Evolutionary conservation across 2,113 vertebrate genomes (phyloP).

Genomic region (Ammodytes dubius): DNA sequence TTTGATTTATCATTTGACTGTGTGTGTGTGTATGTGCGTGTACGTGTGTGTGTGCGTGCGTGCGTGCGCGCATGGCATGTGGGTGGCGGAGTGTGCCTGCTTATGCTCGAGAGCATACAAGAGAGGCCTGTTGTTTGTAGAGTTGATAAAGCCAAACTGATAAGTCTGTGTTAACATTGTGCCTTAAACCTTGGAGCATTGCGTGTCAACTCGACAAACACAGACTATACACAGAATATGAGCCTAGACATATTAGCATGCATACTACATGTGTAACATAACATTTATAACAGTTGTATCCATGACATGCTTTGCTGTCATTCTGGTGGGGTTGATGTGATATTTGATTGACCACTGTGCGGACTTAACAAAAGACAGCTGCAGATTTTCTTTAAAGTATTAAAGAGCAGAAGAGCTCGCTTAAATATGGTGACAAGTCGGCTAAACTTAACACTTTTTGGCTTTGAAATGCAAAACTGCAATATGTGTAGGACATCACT

Average conservation of each 20-base stretch:
- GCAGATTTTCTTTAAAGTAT: not conserved
- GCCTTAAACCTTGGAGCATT: not conserved
- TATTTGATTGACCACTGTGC: not conserved
- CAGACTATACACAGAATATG: conserved; percentile 8
- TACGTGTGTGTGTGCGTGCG: conserved; percentile 11
- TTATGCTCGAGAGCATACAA: conserved; percentile 48
- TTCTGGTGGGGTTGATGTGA: not conserved
- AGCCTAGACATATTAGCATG: conserved; percentile 11
- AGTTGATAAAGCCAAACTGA: conserved; percentile 64
- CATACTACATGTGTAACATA: no score
- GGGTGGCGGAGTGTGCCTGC: conserved; percentile 17
- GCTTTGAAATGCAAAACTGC: no score
- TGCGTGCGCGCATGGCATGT: conserved; percentile 7
- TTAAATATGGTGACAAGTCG: not conserved
- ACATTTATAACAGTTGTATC: conserved; percentile 18
- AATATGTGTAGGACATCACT: no score
- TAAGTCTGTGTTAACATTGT: conserved; percentile 51
- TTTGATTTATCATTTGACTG: not conserved
- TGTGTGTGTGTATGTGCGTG: conserved; percentile 3
- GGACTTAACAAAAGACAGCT: not conserved
- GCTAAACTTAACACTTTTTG: not conserved
- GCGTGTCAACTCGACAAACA: conserved; percentile 43
- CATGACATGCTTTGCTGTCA: not conserved
- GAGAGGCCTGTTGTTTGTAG: conserved; percentile 60
- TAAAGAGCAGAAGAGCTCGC: not conserved